These are phyloP conservation scores for Mythimna ferrago DNA, from an alignment of 2,888 invertebrate species.

Conservation along the genomic window DNA sequence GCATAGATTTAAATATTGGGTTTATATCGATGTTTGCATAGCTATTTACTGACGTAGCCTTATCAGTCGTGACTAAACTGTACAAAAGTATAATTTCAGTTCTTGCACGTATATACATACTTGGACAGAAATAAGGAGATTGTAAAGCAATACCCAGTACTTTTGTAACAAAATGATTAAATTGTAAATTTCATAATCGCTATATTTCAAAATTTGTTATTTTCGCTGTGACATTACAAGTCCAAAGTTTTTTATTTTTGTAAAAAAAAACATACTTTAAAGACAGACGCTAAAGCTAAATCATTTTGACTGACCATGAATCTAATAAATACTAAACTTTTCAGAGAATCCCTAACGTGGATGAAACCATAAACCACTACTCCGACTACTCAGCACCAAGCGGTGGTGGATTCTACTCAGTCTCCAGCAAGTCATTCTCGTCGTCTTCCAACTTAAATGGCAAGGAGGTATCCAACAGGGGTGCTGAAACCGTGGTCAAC, in stretches of 20 bases:
- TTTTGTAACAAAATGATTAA: background rate
- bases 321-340: constrained; percentile 42
- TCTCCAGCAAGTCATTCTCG: constrained; percentile 92
- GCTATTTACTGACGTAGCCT: constrained; percentile 55
- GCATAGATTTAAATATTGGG: constrained; percentile 16
- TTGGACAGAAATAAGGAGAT: background rate
- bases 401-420: constrained; percentile 78
- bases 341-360: constrained; percentile 88
- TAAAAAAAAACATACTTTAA: background rate
- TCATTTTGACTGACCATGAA: background rate
- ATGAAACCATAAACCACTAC: constrained; percentile 69
- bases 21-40: constrained; percentile 48
- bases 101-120: background rate
- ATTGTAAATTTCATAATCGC: background rate
- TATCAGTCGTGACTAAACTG: constrained; percentile 65
- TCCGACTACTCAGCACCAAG: constrained; percentile 43
- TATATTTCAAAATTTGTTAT: too few species aligned
- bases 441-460: constrained; percentile 91
- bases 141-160: background rate
- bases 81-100: constrained; percentile 35
- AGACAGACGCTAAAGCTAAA: background rate
- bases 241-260: background rate
- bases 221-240: too few species aligned
- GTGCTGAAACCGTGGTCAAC: constrained; percentile 92
- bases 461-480: constrained; percentile 86